These are phyloP conservation scores for Drosophila nebulosa DNA, from an alignment of 1,140 invertebrate species.

Conservation along the genomic window DNA sequence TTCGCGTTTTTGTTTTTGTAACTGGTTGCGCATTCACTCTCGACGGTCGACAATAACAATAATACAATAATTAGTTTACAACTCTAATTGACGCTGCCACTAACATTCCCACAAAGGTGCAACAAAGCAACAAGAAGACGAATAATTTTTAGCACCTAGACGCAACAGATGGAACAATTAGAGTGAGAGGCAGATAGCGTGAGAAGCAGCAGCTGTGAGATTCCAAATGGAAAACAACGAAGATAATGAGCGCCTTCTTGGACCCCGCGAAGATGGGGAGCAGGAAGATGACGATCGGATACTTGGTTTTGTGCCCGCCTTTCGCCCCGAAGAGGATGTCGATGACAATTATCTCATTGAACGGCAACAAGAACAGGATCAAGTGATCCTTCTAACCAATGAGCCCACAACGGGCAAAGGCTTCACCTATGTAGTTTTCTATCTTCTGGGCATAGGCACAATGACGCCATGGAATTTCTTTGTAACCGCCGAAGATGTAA, in stretches of 20 bases:
- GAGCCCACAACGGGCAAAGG: constrained; percentile 84
- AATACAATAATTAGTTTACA: not conserved
- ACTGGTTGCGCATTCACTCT: not conserved
- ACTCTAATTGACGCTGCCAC: not conserved
- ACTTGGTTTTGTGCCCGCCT: constrained; percentile 57
- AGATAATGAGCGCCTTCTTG: constrained; percentile 21
- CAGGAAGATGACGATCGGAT: constrained; percentile 30
- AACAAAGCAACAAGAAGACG: not conserved
- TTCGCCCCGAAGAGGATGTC: constrained; percentile 21
- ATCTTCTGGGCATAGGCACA: constrained; percentile 93
- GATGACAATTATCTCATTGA: constrained; percentile 36
- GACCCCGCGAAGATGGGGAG: no score
- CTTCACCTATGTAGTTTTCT: constrained; percentile 92
- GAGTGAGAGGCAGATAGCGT: no score
- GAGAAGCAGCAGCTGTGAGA: not conserved
- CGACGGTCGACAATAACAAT: not conserved
- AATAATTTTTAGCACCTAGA: not conserved
- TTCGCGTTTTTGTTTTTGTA: not conserved
- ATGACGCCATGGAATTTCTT: constrained; percentile 98
- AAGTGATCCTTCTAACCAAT: constrained; percentile 52
- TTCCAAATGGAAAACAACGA: constrained; percentile 11
- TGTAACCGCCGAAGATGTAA: constrained; percentile 95
- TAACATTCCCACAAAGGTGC: not conserved
- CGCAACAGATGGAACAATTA: not conserved
- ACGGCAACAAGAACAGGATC: constrained; percentile 44